phyloP scores from a whole-genome alignment of 1,140 invertebrate species.

The Solen grandis region DNA sequence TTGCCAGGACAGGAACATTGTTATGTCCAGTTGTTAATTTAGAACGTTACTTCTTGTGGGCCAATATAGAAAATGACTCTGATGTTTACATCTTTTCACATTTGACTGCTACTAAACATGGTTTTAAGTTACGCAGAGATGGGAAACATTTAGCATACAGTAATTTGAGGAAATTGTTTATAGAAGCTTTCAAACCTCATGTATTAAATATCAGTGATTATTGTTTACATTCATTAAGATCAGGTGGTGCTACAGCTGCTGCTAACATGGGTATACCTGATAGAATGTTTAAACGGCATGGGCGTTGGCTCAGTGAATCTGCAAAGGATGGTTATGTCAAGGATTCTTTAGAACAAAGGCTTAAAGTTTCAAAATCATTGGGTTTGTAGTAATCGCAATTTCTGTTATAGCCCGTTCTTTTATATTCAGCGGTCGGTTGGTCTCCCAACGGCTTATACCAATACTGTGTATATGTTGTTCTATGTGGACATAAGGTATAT shows the following conservation, averaged over 20 bases:
- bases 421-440: background rate
- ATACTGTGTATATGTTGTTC: too few relatives aligned
- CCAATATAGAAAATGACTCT: background rate
- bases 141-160: conserved; percentile 14
- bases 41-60: conserved; percentile 10
- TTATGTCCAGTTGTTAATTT: conserved; percentile 17
- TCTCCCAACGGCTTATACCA: too few relatives aligned
- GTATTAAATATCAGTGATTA: background rate
- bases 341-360: background rate
- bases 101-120: conserved; percentile 1
- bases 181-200: conserved; percentile 5
- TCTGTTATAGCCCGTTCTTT: background rate
- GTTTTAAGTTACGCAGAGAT: background rate
- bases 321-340: conserved; percentile 23
- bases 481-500: too few relatives aligned
- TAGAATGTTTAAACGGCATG: conserved; percentile 22
- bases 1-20: conserved; percentile 22
- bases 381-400: background rate
- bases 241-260: conserved; percentile 9
- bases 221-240: conserved; percentile 29
- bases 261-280: conserved; percentile 1
- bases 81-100: conserved; percentile 2
- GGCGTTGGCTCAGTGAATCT: background rate
- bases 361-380: background rate
- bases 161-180: background rate